Evolutionary conservation across 2,888 invertebrate genomes (phyloP).

Genomic region (Cosmopolites sordidus): DNA sequence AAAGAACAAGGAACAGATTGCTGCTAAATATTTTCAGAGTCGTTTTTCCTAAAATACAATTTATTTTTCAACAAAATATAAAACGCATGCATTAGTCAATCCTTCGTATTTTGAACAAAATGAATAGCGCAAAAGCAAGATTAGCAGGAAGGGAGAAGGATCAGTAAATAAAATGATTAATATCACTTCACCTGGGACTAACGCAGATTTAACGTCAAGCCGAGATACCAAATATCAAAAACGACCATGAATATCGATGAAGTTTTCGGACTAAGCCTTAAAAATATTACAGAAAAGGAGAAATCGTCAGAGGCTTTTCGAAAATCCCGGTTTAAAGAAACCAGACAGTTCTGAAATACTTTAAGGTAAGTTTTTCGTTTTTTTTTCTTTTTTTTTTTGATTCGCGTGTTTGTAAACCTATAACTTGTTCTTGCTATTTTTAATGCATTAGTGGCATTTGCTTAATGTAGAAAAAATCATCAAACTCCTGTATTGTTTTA

Average conservation of each 20-base stretch:
- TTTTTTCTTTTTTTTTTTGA: background rate
- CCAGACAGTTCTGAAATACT: constrained; percentile 3
- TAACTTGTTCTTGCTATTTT: too few species aligned
- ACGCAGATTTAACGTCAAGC: constrained; percentile 12
- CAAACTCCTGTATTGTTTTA: too few species aligned
- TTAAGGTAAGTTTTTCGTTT: background rate
- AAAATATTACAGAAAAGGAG: constrained; percentile 5
- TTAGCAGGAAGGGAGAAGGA: constrained; percentile 11
- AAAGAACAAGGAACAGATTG: too few species aligned
- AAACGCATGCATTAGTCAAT: constrained; percentile 5
- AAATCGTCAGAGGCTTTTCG: background rate
- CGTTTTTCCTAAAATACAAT: too few species aligned
- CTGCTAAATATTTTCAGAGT: too few species aligned
- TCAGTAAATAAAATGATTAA: constrained; percentile 22
- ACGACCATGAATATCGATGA: constrained; percentile 17
- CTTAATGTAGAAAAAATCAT: too few species aligned
- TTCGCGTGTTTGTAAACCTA: too few species aligned
- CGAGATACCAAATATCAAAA: constrained; percentile 15
- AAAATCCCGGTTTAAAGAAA: constrained; percentile 6
- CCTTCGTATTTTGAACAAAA: constrained; percentile 4
- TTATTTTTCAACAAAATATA: background rate
- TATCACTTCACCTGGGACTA: constrained; percentile 19
- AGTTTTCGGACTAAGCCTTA: constrained; percentile 8
- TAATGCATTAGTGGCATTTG: too few species aligned
- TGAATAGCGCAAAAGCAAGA: constrained; percentile 13